Percentiles rank a stretch among this genome's conserved stretches.
phyloP scores from a whole-genome alignment of 2,797 vertebrate species.

The Eleutherodactylus coqui region DNA sequence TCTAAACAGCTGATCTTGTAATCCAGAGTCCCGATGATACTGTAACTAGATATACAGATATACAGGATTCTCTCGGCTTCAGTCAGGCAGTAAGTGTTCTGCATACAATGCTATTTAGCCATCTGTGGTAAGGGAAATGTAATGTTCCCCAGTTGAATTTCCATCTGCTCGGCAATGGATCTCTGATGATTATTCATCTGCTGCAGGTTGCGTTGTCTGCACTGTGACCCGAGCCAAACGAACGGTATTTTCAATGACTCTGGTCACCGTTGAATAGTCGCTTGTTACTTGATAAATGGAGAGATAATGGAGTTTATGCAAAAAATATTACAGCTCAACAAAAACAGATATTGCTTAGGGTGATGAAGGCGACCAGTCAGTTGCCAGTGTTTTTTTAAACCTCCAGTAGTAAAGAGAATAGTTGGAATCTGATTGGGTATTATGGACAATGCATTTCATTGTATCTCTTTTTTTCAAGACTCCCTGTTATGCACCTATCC shows the following conservation, averaged over 20 bases:
- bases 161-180: conserved; percentile 59
- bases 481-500: too few species aligned
- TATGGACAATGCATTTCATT: too few species aligned
- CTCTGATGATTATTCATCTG: conserved; percentile 60
- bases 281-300: conserved; percentile 38
- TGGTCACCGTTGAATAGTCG: conserved; percentile 21
- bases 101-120: conserved; percentile 56
- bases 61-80: neutral
- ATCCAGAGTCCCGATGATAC: neutral
- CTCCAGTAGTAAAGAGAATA: too few species aligned
- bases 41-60: conserved; percentile 26
- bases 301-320: conserved; percentile 15
- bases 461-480: too few species aligned
- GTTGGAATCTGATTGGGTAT: too few species aligned
- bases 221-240: conserved; percentile 42
- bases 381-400: too few species aligned
- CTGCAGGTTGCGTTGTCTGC: conserved; percentile 54
- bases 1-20: neutral
- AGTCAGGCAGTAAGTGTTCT: conserved; percentile 40
- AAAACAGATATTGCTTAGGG: neutral
- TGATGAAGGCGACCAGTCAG: neutral
- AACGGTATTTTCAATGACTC: conserved; percentile 46
- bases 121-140: conserved; percentile 52
- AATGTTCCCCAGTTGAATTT: conserved; percentile 56
- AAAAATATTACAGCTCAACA: conserved; percentile 1